Evolutionary conservation across 2,797 vertebrate genomes (phyloP), one percentile per base, ranked within the genome.

Genomic region (Xiphorhynchus erythropygius): DNA sequence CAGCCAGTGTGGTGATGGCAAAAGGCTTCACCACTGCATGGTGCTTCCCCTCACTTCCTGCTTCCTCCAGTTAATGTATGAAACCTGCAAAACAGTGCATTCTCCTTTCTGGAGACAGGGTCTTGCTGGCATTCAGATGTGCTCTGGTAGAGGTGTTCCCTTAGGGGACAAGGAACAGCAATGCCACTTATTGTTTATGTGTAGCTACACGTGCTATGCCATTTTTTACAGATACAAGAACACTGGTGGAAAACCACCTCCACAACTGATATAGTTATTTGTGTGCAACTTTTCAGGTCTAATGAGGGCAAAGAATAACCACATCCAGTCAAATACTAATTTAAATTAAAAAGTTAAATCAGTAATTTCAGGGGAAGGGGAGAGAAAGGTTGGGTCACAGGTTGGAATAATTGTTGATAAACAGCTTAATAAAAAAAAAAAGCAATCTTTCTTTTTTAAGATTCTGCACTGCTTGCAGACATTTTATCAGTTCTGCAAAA

Each of bases 401-500:
- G 44, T 46, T 46, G 44, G 44, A 88, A 78, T 81, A 90, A 82
- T 33, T 84, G 81, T 69, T 68, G 52, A 79, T n/a, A 69, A 37
- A 86, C 32, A 59, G 35, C 65, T 93, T 84, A 67, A 75, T 71
- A 8, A 47, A 21, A 77, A 77, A 60, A 57, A 35, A 15, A 39
- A 28, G 5, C 53, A 33, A 47, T 71, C n/a, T 86, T 52, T 65
- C 16, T 56, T 90, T 91, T 39, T 55, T 68, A 71, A 84, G 68
- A 83, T 75, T 89, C 85, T 89, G 33, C 56, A 57, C 25, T 62
- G 25, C 56, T 65, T 91, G 56, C 55, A 87, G 64, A 70, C 35
- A 30, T 84, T 95, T 92, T 79, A 69, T 74, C 56, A 62, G 27
- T 49, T 10, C 21, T 37, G 25, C n/a, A 77, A 93, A 90, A 42